Conservation (phyloP, 92 coral and sea anemone species). For the Zoanthus gigantus region DNA sequence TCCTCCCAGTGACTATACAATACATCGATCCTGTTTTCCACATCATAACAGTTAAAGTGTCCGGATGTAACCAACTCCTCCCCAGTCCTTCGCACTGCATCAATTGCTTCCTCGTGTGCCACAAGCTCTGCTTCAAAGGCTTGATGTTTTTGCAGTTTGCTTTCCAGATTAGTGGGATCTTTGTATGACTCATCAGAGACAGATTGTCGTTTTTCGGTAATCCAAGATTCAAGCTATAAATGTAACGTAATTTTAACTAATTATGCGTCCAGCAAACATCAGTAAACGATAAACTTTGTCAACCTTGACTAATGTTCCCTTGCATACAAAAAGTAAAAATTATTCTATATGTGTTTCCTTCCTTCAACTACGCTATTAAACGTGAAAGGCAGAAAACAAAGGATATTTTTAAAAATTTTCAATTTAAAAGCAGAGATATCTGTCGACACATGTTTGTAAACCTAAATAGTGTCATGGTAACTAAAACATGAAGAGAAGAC, state of each 20-base stretch:
- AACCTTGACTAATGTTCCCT: too few species aligned
- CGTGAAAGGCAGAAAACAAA: too few species aligned
- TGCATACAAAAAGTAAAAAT: too few species aligned
- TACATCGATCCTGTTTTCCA: conserved; percentile 88
- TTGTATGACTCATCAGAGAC: conserved; percentile 92
- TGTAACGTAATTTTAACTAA: not conserved
- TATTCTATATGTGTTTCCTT: too few species aligned
- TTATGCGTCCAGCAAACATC: not conserved
- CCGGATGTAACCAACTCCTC: conserved; percentile 86
- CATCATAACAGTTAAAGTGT: conserved; percentile 87
- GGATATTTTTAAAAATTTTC: too few species aligned
- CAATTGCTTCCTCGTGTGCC: conserved; percentile 87
- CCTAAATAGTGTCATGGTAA: too few species aligned
- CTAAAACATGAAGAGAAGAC: too few species aligned
- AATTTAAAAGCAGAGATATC: too few species aligned
- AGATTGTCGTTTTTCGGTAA: conserved; percentile 92
- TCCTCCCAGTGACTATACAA: conserved; percentile 94
- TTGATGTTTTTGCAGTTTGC: conserved; percentile 89
- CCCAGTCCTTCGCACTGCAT: conserved; percentile 81
- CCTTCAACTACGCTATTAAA: too few species aligned
- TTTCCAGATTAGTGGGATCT: conserved; percentile 93
- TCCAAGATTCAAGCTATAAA: conserved; percentile 88
- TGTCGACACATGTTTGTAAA: too few species aligned
- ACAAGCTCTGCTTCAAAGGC: conserved; percentile 95
- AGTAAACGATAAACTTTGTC: not conserved